Evolutionary conservation across 2,113 vertebrate species (phyloP).

Genomic region (Hippoglossus stenolepis): DNA sequence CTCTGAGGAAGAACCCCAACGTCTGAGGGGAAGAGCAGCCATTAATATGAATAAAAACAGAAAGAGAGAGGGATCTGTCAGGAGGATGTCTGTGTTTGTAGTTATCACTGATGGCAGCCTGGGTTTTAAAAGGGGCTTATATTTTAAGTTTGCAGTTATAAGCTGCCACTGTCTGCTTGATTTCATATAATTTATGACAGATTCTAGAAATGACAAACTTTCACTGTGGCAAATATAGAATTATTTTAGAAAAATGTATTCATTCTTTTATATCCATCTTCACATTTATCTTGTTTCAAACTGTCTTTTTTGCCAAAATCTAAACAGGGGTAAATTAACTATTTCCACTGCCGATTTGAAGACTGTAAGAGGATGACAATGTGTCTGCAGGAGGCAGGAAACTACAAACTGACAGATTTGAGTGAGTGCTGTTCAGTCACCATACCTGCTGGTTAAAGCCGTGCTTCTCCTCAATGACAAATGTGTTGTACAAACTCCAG

Average conservation of each 20-base stretch:
- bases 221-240: neutral
- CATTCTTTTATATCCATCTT: neutral
- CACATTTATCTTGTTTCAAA: neutral
- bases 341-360: neutral
- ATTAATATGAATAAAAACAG: neutral
- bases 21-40: constrained; percentile 82
- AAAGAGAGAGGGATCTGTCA: neutral
- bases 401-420: neutral
- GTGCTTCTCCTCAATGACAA: constrained; percentile 98
- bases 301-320: neutral
- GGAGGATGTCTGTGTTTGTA: no score
- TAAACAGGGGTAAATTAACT: neutral
- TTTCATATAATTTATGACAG: neutral
- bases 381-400: neutral
- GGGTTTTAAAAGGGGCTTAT: no score
- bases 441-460: constrained; percentile 98
- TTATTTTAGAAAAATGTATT: neutral
- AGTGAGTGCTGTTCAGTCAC: neutral
- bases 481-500: constrained; percentile 97
- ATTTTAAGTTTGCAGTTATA: neutral
- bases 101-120: no score
- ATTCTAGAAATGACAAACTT: neutral
- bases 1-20: constrained; percentile 95
- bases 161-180: neutral
- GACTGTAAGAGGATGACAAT: neutral